Percentiles rank a stretch among this genome's conserved stretches.
phyloP scores from a whole-genome alignment of 2,888 invertebrate genomes.

The Ectobius pallidus region DNA sequence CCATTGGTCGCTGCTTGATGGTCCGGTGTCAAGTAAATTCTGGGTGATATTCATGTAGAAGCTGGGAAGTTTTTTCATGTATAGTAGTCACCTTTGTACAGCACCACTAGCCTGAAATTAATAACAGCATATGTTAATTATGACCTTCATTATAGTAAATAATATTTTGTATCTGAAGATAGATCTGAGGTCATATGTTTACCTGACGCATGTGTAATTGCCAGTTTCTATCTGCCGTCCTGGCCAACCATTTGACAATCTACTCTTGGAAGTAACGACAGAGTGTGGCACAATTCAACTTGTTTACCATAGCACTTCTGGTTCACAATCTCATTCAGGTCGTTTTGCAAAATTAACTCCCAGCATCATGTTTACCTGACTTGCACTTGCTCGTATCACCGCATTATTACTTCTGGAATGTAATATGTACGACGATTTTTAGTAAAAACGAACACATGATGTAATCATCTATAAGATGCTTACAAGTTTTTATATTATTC shows the following conservation, averaged over 20 bases:
- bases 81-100: conserved; percentile 18
- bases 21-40: conserved; percentile 27
- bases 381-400: conserved; percentile 15
- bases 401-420: not conserved
- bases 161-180: not conserved
- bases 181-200: not conserved
- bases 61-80: conserved; percentile 14
- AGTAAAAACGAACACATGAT: not conserved
- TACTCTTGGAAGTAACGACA: not conserved
- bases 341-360: conserved; percentile 17
- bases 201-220: not conserved
- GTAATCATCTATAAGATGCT: not conserved
- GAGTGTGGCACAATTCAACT: not conserved
- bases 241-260: not conserved
- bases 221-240: not conserved
- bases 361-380: conserved; percentile 23
- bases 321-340: conserved; percentile 5
- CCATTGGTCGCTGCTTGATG: conserved; percentile 62
- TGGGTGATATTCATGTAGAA: conserved; percentile 34
- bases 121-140: not conserved
- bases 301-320: not conserved
- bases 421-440: not conserved
- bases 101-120: not conserved
- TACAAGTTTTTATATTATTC: not conserved
- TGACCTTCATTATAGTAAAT: not conserved